Evolutionary conservation across 2,888 invertebrate species (phyloP), one percentile per base, ranked within the genome.

Genomic region (Acrobasis consociella): DNA sequence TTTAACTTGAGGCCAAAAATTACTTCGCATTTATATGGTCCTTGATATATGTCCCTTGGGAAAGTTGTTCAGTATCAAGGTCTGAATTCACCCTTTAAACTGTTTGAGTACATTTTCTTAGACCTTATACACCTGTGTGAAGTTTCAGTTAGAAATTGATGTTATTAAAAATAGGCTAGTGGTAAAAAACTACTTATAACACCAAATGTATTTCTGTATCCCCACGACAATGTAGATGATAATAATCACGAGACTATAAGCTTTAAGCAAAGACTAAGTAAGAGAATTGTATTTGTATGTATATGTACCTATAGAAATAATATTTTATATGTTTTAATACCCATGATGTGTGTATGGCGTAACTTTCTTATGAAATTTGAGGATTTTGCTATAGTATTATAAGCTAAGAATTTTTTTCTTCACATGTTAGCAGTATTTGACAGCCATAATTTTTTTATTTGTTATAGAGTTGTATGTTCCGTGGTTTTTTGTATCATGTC

Each of bases 251-350:
- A 56, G 72, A 75, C 80, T 65, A 69, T 78, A 79, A 87, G 87
- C 86, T 88, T 87, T 87, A 88, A 87, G 80, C 70, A 72, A 75
- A 76, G 79, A 86, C 81, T 85, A 83, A 78, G 71, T 56, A 56
- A 56, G 56, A 22, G n/a, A n/a, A n/a, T n/a, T n/a, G n/a, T n/a
- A n/a, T n/a, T n/a, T 71, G 76, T 81, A 73, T 70, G 77, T 80
- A 67, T 75, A 72, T 73, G 73, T 81, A 82, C 69, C 73, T 81
- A 75, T 78, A 79, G 71, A 80, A 3, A 60, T 50, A 72, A 76
- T 78, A 70, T 77, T 74, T 74, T 74, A 69, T 75, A 70, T 69
- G 65, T 64, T 67, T 68, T 66, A 68, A 61, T 63, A 69, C 71
- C 64, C 64, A 65, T 65, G 69, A 66, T 73, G 67, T 63, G 52